Evolutionary conservation across 2,888 invertebrate genomes (phyloP).

Genomic region (Nasonovia ribisnigri): DNA sequence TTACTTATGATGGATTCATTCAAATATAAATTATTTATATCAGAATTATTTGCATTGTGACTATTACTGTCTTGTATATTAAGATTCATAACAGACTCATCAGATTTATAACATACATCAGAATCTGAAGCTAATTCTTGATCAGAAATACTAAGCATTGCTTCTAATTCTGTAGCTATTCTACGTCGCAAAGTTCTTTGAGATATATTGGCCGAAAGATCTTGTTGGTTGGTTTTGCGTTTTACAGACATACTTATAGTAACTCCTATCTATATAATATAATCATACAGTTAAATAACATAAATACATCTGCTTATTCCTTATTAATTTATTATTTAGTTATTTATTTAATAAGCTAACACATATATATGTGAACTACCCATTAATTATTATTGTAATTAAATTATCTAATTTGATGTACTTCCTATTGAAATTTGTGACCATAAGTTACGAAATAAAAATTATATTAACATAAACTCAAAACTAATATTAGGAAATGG

Average conservation of each 20-base stretch:
- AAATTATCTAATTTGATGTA: too few relatives aligned
- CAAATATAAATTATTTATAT: not conserved
- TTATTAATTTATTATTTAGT: too few relatives aligned
- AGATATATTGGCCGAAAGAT: not conserved
- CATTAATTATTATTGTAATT: too few relatives aligned
- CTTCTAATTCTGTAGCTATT: not conserved
- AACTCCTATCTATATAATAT: too few relatives aligned
- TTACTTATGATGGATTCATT: not conserved
- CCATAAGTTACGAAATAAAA: too few relatives aligned
- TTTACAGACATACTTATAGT: not conserved
- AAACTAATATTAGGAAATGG: too few relatives aligned
- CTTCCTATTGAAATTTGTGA: too few relatives aligned
- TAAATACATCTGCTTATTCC: too few relatives aligned
- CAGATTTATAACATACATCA: not conserved
- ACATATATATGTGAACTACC: too few relatives aligned
- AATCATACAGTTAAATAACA: too few relatives aligned
- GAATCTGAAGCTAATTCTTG: not conserved
- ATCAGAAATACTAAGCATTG: not conserved
- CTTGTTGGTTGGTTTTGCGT: not conserved
- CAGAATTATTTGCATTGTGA: not conserved
- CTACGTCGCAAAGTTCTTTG: not conserved
- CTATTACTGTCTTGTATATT: not conserved
- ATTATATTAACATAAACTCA: too few relatives aligned
- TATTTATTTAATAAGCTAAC: too few relatives aligned
- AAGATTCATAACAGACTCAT: not conserved